phyloP scores from a whole-genome alignment of 1,140 invertebrate genomes.

The Drosophila sp. region DNA sequence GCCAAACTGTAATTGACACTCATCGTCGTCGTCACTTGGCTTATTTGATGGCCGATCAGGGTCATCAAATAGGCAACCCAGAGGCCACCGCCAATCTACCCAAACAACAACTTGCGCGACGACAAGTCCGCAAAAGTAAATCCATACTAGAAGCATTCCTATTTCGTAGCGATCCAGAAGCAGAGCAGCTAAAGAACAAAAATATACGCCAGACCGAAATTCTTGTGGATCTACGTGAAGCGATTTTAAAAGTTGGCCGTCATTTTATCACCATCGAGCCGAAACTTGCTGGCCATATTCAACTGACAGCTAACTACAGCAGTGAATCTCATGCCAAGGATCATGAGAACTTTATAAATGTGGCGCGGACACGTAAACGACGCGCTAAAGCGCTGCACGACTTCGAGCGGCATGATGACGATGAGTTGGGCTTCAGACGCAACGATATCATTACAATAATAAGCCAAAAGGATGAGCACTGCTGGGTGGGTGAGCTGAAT shows the following conservation, averaged over 20 bases:
- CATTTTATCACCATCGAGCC: conserved; percentile 84
- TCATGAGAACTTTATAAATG: conserved; percentile 97
- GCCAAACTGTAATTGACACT: conserved; percentile 94
- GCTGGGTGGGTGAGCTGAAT: conserved; percentile 99
- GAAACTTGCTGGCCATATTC: conserved; percentile 87
- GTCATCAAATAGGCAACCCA: conserved; percentile 95
- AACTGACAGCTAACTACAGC: conserved; percentile 95
- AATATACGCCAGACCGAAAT: conserved; percentile 98
- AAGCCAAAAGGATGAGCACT: conserved; percentile 99
- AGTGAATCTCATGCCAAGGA: conserved; percentile 98
- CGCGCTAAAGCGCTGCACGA: conserved; percentile 95
- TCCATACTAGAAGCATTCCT: conserved; percentile 95
- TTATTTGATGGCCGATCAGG: conserved; percentile 97
- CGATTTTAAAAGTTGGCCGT: conserved; percentile 90
- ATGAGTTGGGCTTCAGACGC: conserved; percentile 98
- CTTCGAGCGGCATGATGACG: conserved; percentile 99
- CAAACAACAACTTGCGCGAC: conserved; percentile 92
- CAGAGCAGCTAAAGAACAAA: conserved; percentile 94
- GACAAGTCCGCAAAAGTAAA: conserved; percentile 96
- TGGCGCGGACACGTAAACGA: conserved; percentile 93
- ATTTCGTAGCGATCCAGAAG: conserved; percentile 90
- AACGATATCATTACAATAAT: conserved; percentile 99
- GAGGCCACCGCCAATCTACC: conserved; percentile 95
- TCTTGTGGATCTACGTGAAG: conserved; percentile 97
- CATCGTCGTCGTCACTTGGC: conserved; percentile 96